phyloP scores from a whole-genome alignment of 2,113 vertebrate species.

The Engystomops pustulosus region DNA sequence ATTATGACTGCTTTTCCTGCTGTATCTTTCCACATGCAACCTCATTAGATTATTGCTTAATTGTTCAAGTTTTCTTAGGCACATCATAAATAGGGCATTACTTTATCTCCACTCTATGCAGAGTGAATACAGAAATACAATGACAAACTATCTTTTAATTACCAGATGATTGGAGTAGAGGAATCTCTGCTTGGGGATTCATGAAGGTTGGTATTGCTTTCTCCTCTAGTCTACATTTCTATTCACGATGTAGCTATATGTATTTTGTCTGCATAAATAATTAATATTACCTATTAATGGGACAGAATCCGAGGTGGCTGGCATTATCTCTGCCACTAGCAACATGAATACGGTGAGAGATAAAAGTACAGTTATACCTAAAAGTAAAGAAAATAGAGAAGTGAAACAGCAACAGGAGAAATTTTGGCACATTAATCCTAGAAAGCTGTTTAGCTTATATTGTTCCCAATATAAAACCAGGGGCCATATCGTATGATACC shows the following conservation, averaged over 20 bases:
- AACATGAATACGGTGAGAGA: slow-evolving; percentile 96
- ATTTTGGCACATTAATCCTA: too few species aligned
- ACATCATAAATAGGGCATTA: neutral
- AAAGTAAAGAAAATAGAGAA: slow-evolving; percentile 51
- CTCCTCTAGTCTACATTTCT: neutral
- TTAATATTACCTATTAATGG: slow-evolving; percentile 90
- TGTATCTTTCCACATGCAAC: neutral
- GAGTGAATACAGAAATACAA: neutral
- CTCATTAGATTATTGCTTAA: neutral
- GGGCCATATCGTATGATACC: too few species aligned
- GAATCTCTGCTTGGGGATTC: neutral
- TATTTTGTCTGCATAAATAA: neutral
- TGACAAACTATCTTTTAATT: neutral
- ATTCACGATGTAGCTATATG: neutral
- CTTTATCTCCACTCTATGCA: neutral
- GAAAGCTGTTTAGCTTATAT: too few species aligned
- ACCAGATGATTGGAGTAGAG: neutral
- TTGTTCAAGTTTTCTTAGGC: neutral
- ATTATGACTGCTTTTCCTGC: neutral
- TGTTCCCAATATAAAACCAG: too few species aligned
- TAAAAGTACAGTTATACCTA: slow-evolving; percentile 94
- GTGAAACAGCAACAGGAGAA: neutral
- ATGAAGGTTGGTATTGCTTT: neutral
- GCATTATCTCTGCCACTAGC: slow-evolving; percentile 94
- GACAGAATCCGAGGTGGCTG: slow-evolving; percentile 93